phyloP scores from a whole-genome alignment of 1,140 invertebrate species.

The Hestina assimilis region DNA sequence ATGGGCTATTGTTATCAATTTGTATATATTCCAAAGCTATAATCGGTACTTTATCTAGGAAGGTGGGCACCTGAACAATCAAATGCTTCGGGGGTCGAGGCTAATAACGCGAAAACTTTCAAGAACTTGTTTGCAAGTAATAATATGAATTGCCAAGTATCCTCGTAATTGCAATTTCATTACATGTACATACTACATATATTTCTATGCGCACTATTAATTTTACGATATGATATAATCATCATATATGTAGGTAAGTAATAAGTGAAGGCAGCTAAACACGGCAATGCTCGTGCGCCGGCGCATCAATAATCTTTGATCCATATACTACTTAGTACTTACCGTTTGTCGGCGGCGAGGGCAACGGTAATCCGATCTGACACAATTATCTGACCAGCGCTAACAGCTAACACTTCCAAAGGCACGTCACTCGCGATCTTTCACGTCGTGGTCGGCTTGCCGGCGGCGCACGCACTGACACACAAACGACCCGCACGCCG shows the following conservation, averaged over 20 bases:
- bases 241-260: no score
- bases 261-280: slow-evolving; percentile 1
- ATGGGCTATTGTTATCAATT: no score
- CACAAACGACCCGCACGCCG: neutral
- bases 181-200: neutral
- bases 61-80: no score
- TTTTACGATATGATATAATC: neutral
- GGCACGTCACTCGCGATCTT: slow-evolving; percentile 1
- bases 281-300: neutral
- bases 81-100: no score
- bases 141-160: neutral
- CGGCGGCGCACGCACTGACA: neutral
- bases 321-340: slow-evolving; percentile 6
- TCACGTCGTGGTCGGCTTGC: neutral
- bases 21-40: no score
- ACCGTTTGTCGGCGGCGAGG: slow-evolving; percentile 1
- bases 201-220: neutral
- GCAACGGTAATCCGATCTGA: slow-evolving; percentile 6
- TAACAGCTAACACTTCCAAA: neutral
- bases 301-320: slow-evolving; percentile 2
- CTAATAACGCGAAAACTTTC: no score
- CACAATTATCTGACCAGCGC: slow-evolving; percentile 4
- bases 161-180: neutral
- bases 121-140: no score
- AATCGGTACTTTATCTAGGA: no score